Evolutionary conservation across 2,888 invertebrate species (phyloP).

Genomic region (Drosophila birchii): DNA sequence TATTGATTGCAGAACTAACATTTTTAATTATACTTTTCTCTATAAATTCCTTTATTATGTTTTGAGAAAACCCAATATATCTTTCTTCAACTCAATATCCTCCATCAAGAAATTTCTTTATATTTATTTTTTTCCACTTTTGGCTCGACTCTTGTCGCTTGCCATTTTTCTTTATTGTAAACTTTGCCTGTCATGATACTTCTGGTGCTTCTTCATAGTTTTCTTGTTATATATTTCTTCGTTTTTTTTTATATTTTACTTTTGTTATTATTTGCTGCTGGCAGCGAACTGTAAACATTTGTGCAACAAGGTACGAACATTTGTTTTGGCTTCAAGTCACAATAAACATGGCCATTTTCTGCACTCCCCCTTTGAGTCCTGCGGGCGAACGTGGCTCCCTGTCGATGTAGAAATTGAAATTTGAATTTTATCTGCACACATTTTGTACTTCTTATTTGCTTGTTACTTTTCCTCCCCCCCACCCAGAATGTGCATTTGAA

Average conservation of each 20-base stretch:
- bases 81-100: background rate
- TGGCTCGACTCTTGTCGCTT: background rate
- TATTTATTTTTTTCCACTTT: background rate
- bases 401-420: slow-evolving; percentile 70
- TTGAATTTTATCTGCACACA: slow-evolving; percentile 72
- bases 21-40: background rate
- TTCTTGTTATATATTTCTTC: slow-evolving; percentile 34
- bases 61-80: background rate
- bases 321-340: slow-evolving; percentile 68
- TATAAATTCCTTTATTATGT: too few species aligned
- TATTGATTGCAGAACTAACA: background rate
- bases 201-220: slow-evolving; percentile 32
- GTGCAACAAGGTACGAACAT: slow-evolving; percentile 74
- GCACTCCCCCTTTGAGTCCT: background rate
- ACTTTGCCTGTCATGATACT: slow-evolving; percentile 37
- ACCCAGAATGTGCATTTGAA: slow-evolving; percentile 42
- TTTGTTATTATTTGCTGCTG: slow-evolving; percentile 37
- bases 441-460: slow-evolving; percentile 68
- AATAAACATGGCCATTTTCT: slow-evolving; percentile 57
- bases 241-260: slow-evolving; percentile 7
- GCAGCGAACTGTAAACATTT: slow-evolving; percentile 69
- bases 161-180: slow-evolving; percentile 32
- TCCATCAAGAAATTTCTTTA: background rate
- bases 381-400: background rate
- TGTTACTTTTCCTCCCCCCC: slow-evolving; percentile 40